These are phyloP conservation scores for Melanotaenia nigrans DNA, from an alignment of 2,797 vertebrate species.

Conservation along the genomic window DNA sequence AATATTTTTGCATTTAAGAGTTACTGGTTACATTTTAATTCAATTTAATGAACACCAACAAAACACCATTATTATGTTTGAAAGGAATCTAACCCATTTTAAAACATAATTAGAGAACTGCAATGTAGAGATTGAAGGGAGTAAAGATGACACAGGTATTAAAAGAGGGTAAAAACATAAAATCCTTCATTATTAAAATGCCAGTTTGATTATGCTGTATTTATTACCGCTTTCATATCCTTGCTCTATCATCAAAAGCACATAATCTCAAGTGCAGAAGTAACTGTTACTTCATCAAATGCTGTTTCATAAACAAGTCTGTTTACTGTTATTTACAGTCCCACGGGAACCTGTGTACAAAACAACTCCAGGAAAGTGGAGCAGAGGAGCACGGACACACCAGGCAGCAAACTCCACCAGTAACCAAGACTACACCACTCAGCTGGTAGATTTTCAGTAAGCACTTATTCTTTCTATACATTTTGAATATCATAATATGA, in stretches of 20 bases:
- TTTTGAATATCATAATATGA: not conserved
- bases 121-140: constrained; percentile 7
- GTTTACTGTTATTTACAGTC: constrained; percentile 53
- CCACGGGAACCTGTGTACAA: constrained; percentile 54
- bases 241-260: constrained; percentile 1
- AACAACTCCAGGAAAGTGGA: constrained; percentile 49
- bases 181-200: constrained; percentile 21
- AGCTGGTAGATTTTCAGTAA: not conserved
- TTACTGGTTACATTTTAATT: constrained; percentile 40
- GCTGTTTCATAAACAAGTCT: constrained; percentile 32
- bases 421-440: constrained; percentile 8
- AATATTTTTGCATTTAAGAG: constrained; percentile 10
- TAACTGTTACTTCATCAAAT: constrained; percentile 19
- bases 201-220: constrained; percentile 20
- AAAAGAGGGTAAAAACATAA: constrained; percentile 28
- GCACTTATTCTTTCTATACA: not conserved
- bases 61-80: constrained; percentile 35
- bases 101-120: constrained; percentile 19
- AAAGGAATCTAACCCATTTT: constrained; percentile 13
- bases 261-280: constrained; percentile 23
- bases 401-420: constrained; percentile 13
- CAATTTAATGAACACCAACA: constrained; percentile 37
- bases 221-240: constrained; percentile 6
- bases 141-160: not conserved
- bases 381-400: constrained; percentile 22